Evolutionary conservation across 2,113 vertebrate genomes (phyloP).

Genomic region (Actenoides hombroni): DNA sequence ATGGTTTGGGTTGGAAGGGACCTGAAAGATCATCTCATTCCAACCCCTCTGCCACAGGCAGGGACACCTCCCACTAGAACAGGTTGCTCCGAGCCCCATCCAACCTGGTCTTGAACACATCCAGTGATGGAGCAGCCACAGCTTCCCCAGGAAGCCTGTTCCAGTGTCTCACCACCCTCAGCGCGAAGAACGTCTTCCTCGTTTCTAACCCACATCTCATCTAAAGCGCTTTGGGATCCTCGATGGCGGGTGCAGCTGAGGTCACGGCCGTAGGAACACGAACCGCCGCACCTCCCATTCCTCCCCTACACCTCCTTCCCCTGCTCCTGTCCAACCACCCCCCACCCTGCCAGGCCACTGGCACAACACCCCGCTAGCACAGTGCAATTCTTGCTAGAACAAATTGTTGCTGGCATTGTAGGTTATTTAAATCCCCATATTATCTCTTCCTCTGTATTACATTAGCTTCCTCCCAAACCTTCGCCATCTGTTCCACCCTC

Average conservation of each 20-base stretch:
- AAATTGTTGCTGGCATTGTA: conserved; percentile 65
- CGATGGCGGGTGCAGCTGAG: neutral
- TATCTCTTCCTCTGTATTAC: conserved; percentile 64
- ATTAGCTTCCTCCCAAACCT: conserved; percentile 70
- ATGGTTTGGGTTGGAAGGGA: neutral
- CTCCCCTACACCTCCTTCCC: neutral
- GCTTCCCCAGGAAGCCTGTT: neutral
- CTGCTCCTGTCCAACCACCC: neutral
- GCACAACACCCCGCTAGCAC: neutral
- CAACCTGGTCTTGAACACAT: neutral
- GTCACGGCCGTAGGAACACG: rapidly evolving
- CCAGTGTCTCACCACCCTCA: neutral
- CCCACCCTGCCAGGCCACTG: neutral
- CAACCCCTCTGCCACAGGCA: neutral
- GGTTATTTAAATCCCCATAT: conserved; percentile 69
- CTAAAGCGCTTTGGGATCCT: neutral
- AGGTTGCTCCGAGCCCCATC: neutral
- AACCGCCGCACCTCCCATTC: neutral
- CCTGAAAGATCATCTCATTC: neutral
- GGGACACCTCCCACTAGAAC: neutral
- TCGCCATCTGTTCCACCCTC: conserved; percentile 72
- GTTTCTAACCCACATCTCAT: neutral
- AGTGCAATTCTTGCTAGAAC: conserved; percentile 38
- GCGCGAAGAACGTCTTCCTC: neutral
- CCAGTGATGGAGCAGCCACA: neutral